Evolutionary conservation across 2,888 invertebrate species (phyloP), one percentile per base, ranked within the genome.

Genomic region (Cerastoderma edule): DNA sequence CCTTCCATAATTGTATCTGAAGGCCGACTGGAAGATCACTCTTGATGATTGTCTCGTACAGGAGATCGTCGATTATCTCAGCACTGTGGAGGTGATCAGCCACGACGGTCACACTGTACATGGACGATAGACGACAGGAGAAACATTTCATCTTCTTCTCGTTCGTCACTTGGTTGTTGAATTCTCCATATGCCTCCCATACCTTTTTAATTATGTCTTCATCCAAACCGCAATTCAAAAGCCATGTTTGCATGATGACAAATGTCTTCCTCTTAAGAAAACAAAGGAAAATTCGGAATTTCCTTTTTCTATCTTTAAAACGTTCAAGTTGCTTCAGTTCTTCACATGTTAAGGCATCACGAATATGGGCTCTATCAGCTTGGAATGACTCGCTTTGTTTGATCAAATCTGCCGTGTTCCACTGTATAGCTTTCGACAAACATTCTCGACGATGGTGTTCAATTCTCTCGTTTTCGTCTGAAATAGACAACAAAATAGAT

Each of bases 381-480:
- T 63, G 32, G 19, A 48, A 33, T 8, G 28, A 3, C 22, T 44
- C 32, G 16, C 39, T n/a, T 10, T 10, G 24, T 28, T 67, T 60
- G 0, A 75, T 27, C 4, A 80, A 19, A 54, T 80, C 79, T 24
- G 73, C 73, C 19, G 71, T 24, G 54, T 75, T 72, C 67, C 79
- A 73, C 50, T 80, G 72, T n/a, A 80, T 75, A 1, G 79, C 79
- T 54, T 73, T 76, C 2, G 73, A 70, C 30, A 80, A 32, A 54
- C 75, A 75, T 60, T 80, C 79, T 28, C 65, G 35, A 8, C 68
- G 46, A 44, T 75, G 76, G 8, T 39, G 44, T 8, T 66, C 57
- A 4, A 70, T 64, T 27, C 72, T 27, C 33, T 33, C 48, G 5
- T 56, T 44, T 33, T 75, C 73, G 28, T 67, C 79, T 80, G 67